These are phyloP conservation scores for Odocoileus hemionus DNA, from an alignment of 2,113 vertebrate species.

Conservation along the genomic window DNA sequence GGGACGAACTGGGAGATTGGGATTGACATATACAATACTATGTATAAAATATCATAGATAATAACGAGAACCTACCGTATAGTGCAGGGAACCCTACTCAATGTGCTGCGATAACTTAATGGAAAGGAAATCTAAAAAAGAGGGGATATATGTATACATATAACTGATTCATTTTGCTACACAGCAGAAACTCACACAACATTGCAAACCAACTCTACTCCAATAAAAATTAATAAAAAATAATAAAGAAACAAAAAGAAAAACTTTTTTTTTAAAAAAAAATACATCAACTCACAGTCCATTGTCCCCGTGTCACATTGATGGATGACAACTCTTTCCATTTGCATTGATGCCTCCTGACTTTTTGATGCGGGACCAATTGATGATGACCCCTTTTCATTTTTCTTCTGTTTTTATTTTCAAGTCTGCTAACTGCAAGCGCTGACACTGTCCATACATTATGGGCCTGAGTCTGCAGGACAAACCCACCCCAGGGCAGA, in stretches of 20 bases:
- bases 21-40: neutral
- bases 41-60: neutral
- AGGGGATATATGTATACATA: neutral
- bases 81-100: neutral
- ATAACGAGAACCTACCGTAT: neutral
- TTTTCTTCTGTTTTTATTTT: conserved; percentile 16
- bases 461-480: conserved; percentile 63
- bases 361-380: conserved; percentile 74
- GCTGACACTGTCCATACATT: conserved; percentile 66
- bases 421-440: conserved; percentile 72
- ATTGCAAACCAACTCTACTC: neutral
- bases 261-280: neutral
- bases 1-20: neutral
- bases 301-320: conserved; percentile 59
- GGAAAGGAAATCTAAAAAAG: neutral
- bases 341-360: conserved; percentile 71
- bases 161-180: neutral
- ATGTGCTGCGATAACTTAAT: neutral
- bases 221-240: neutral
- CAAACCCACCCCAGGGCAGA: conserved; percentile 36
- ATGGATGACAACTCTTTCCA: conserved; percentile 74
- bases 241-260: neutral
- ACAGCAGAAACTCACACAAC: neutral
- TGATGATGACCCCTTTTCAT: conserved; percentile 70
- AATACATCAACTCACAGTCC: neutral